Evolutionary conservation across 2,888 invertebrate genomes (phyloP), one percentile per base, ranked within the genome.

Genomic region (Agrochola circellaris): DNA sequence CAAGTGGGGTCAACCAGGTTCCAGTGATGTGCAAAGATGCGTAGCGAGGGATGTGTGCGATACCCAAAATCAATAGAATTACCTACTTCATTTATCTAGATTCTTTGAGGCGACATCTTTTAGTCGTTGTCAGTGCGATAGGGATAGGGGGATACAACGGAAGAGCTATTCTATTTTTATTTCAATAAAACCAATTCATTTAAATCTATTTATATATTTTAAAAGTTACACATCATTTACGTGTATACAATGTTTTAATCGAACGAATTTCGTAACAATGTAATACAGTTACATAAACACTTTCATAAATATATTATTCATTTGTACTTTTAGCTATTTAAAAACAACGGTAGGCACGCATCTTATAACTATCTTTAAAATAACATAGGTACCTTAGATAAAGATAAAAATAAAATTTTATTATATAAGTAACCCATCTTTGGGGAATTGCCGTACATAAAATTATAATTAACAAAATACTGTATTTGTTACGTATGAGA

Each of bases 241-340:
- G 61, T 65, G 15, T 64, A 65, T 38, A 26, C 38, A 48, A 66
- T 23, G 17, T 58, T 45, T 64, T 34, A 81, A 48, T 65, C n/a
- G 8, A 69, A 61, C 45, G 0, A 56, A 23, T 38, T 73, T 61
- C n/a, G 20, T 64, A 71, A 26, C 54, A 65, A 13, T 48, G 0
- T 48, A 42, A 68, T 38, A 82, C 6, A 68, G 45, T 58, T 54
- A 60, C 15, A 11, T 17, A 42, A 1, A 42, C 26, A 65, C 45
- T 38, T 77, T 77, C 48, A n/a, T 66, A 66, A 58, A 56, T 68
- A 26, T 66, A 30, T 64, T 69, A 30, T 64, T 62, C 51, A 48
- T 76, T 82, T 84, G 82, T 82, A 82, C 70, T 82, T 45, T 83
- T 67, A 67, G 23, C 65, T 64, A 72, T 58, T 68, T 69, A 68